Evolutionary conservation across 1,140 invertebrate genomes (phyloP).

Genomic region (Aricia agestis): DNA sequence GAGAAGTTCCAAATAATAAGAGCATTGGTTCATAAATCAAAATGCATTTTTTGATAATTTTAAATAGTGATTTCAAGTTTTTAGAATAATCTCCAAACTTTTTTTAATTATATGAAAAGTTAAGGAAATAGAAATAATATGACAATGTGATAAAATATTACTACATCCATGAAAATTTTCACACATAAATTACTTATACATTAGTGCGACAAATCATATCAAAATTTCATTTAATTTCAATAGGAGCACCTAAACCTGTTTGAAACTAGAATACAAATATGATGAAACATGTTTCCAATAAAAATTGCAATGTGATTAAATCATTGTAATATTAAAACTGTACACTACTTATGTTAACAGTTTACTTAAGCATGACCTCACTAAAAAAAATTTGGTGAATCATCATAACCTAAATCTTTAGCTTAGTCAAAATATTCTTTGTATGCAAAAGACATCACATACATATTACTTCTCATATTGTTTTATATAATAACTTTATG

Average conservation of each 20-base stretch:
- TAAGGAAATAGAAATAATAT: too few species aligned
- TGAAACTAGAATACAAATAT: neutral
- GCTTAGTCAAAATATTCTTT: neutral
- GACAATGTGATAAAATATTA: too few species aligned
- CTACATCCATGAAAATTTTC: too few species aligned
- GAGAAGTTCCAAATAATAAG: too few species aligned
- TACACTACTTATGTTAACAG: slow-evolving; percentile 10
- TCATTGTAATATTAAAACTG: neutral
- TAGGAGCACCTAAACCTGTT: neutral
- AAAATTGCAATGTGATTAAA: neutral
- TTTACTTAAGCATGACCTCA: slow-evolving; percentile 41
- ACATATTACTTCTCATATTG: neutral
- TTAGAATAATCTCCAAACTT: too few species aligned
- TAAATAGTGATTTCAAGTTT: too few species aligned
- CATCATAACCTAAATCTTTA: slow-evolving; percentile 33
- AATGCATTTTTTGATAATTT: too few species aligned
- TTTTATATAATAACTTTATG: too few species aligned
- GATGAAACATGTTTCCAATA: neutral
- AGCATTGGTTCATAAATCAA: too few species aligned
- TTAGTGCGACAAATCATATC: neutral
- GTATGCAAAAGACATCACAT: neutral
- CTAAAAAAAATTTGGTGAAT: slow-evolving; percentile 34
- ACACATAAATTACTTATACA: neutral
- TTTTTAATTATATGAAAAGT: too few species aligned
- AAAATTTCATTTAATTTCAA: neutral